Evolutionary conservation across 2,797 vertebrate species (phyloP), one percentile per base, ranked within the genome.

Genomic region (Champsocephalus esox): DNA sequence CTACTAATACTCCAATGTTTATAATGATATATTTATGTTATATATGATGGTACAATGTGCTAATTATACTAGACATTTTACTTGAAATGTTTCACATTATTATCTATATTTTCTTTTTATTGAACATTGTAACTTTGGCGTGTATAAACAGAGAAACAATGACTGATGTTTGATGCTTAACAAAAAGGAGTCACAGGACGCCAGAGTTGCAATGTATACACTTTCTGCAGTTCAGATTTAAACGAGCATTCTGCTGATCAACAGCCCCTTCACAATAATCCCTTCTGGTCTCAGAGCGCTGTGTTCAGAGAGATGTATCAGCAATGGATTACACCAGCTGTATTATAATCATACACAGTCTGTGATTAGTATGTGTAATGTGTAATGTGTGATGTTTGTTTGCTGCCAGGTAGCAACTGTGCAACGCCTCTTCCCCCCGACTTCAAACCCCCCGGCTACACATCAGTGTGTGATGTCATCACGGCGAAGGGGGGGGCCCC

Each of bases 361-460:
- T 28, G 4, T 28, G 28, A 28, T 28, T 28, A 28, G 28, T 28
- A 28, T 28, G 28, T 28, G 28, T 28, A 5, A 28, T 28, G 28
- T 28, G 28, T 28, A 5, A 17, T 11, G n/a, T 58, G 1, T 9
- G 0, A 63, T 19, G 45, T n/a, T 19, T 28, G 48, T 32, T 11
- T 51, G 48, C 24, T 38, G 12, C 17, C 57, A 83, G 81, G 81
- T 73, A 43, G 72, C 46, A 59, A 76, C 59, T 83, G 76, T 32
- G 54, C 73, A n/a, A n/a, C 17, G 38, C 72, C 81, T 0, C 19
- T 76, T 0, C 64, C 59, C n/a, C 12, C 64, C 13, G 17, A 45
- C 62, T 48, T 66, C 24, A 32, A 43, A 46, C 76, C 44, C 0
- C 76, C 76, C 16, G 5, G 3, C 44, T 69, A 72, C 64, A 65